Base-by-base conservation (phyloP, 30 jellyfish, hydroid and myxozoan genomes). In the Aurelia aurita region DNA sequence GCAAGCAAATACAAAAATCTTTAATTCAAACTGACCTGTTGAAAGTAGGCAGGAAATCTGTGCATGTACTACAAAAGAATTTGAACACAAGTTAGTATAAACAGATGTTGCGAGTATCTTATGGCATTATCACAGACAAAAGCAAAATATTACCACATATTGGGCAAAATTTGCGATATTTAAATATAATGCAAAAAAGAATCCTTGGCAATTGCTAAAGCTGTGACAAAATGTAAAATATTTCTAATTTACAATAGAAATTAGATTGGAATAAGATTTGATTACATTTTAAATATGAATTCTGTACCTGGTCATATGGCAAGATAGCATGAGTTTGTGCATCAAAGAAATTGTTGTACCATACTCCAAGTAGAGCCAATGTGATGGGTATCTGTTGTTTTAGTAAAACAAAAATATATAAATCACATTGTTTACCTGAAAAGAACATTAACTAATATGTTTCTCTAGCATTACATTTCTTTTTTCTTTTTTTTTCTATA, bases 11-110 rank as follows among this genome's bases (percentile, higher is more conserved):
- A 58, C 1, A 58, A 13, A 20, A 58, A n/a, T 22, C 15, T 21
- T 31, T 26, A 21, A 14, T 57, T 55, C 20, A 21, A 21, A 18
- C 85, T 31, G 7, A 94, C 99, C 97, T 95, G 99, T 69, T 96
- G 99, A 67, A 96, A 90, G 69, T 96, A 96, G 28, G 99, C 99
- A 35, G 99, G 92, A 46, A 96, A 96, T n/a, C 99, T 79, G 75
- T 96, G 98, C 97, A 96, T 77, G 85, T 96, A 96, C 98, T 94
- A 61, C 20, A 80, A 69, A 13, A 73, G 53, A 61, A 9, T 26
- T n/a, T 7, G 20, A 75, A 18, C 6, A 55, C 21, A 60, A 79
- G 65, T 59, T 21, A 32, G 20, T 23, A 10, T 0, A 22, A 2
- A 8, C 31, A 29, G 51, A 39, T 39, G 51, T 6, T 0, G 9